These are phyloP conservation scores for Bimastos eiseni DNA, from an alignment of 2,888 invertebrate genomes.

Conservation along the genomic window DNA sequence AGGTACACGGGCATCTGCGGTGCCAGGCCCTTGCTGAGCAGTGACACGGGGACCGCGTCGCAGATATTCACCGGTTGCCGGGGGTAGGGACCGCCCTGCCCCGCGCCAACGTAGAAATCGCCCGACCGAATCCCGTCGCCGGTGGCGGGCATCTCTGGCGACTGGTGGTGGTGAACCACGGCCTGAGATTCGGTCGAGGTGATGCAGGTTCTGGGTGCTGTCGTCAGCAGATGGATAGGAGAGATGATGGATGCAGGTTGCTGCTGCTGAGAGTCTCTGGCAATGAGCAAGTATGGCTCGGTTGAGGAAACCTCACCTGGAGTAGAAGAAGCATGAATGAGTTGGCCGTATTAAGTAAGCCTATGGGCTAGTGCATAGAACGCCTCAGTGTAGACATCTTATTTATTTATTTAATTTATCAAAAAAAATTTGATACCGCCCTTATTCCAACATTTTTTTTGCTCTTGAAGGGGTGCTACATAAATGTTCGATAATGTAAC, in stretches of 20 bases:
- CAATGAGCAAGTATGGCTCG: background rate
- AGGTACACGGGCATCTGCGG: background rate
- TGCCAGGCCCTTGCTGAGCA: background rate
- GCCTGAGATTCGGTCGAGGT: background rate
- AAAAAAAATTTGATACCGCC: too few species aligned
- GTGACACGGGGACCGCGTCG: background rate
- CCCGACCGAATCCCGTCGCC: background rate
- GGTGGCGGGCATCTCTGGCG: background rate
- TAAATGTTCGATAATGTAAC: too few species aligned
- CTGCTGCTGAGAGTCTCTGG: background rate
- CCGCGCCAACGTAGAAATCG: background rate
- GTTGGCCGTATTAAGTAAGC: too few species aligned
- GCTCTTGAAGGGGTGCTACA: too few species aligned
- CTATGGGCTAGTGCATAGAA: too few species aligned
- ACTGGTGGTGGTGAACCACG: background rate
- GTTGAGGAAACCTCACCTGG: background rate
- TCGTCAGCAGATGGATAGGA: background rate
- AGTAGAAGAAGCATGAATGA: too few species aligned
- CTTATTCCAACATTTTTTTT: too few species aligned
- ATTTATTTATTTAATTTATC: too few species aligned
- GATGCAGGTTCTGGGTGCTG: background rate
- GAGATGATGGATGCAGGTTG: background rate
- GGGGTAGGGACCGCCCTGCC: background rate
- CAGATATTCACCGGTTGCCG: slow-evolving; percentile 7
- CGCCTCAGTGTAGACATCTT: too few species aligned